Evolutionary conservation across 2,113 vertebrate genomes (phyloP), one percentile per base, ranked within the genome.

Genomic region (Ciconia stormi): DNA sequence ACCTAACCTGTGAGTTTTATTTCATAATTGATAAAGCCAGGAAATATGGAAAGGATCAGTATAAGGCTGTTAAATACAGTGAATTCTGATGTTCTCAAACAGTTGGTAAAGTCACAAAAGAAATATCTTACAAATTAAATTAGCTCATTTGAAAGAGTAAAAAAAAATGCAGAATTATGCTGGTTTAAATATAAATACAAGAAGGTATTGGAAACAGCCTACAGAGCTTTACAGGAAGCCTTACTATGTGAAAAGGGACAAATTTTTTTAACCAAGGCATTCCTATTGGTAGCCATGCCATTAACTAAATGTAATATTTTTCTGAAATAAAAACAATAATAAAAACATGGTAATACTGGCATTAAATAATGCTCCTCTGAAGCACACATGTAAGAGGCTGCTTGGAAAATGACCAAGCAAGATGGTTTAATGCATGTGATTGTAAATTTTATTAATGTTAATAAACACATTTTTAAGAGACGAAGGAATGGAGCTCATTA

Each of bases 401-500:
- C 40, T 93, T 86, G 62, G 44, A 95, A 95, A 87, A 73, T 86
- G n/a, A 61, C 77, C 18, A 65, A 67, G 53, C n/a, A 95, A 81
- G 53, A 74, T 74, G 55, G 30, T 71, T 94, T 40, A 53, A 82
- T 49, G n/a, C n/a, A 44, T 46, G 21, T 61, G 69, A 80, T 26
- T 77, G 58, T 93, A 90, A 95, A 92, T 80, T 83, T 92, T 91
- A 70, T 89, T 91, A 76, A 83, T 27, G 53, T 82, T 89, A 94
- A 70, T 79, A 93, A 95, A 71, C 22, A 92, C 22, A 50, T 67
- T 94, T 94, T 95, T 87, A 94, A 94, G 50, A 93, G 82, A 85
- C 0, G 4, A 73, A 88, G 47, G 56, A 90, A 91, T 78, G 22
- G 70, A 96, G 32, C 9, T 94, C 79, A 79, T 91, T 95, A 86